Percentiles rank a stretch among this genome's conserved stretches.
Conservation (phyloP, 2,888 invertebrate species). For the Mimumesa dahlbomi region DNA sequence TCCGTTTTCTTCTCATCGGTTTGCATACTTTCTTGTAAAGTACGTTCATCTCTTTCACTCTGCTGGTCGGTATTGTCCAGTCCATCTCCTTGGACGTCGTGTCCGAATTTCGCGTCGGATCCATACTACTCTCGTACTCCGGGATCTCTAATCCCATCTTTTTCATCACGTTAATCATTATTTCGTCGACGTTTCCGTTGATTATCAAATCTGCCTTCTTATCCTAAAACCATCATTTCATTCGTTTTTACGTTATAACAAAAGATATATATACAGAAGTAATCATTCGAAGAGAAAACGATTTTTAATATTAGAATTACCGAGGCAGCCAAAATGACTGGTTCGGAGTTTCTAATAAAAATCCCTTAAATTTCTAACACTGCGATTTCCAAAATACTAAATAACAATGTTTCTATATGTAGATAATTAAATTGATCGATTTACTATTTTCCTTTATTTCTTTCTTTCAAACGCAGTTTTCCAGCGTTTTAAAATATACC, state of each 20-base stretch:
- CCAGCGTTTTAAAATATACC: too few relatives aligned
- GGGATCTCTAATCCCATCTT: constrained; percentile 88
- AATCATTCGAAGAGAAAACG: not conserved
- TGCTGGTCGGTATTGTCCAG: constrained; percentile 87
- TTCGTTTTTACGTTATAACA: not conserved
- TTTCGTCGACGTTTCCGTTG: constrained; percentile 93
- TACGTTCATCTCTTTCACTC: constrained; percentile 84
- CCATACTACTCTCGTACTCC: constrained; percentile 84
- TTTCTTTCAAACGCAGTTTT: too few relatives aligned
- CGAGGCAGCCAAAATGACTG: too few relatives aligned
- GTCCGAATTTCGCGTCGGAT: constrained; percentile 84
- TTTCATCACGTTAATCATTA: constrained; percentile 88
- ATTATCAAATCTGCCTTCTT: constrained; percentile 94
- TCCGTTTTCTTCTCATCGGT: constrained; percentile 78
- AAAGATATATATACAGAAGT: not conserved
- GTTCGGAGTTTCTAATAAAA: too few relatives aligned
- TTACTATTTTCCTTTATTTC: too few relatives aligned
- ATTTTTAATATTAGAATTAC: too few relatives aligned
- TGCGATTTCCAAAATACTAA: too few relatives aligned
- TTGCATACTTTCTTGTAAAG: constrained; percentile 82
- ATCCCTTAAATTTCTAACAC: too few relatives aligned
- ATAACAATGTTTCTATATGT: too few relatives aligned
- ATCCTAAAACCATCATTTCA: constrained; percentile 84
- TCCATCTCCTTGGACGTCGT: constrained; percentile 82
- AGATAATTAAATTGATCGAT: too few relatives aligned